Conservation (phyloP, 2,888 invertebrate genomes). For the Lysandra bellargus region DNA sequence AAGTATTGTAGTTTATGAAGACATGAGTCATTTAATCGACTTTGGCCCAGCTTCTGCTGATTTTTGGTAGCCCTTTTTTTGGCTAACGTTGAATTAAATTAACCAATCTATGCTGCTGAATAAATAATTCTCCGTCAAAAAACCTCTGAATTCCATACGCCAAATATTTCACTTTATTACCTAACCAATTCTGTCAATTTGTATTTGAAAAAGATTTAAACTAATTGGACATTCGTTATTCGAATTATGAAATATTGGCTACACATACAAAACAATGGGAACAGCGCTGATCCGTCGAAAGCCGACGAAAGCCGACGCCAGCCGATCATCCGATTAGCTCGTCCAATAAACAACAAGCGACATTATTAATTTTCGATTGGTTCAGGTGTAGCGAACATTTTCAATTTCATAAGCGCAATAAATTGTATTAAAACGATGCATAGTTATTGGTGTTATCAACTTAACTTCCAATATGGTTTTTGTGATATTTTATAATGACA, state of each 20-base stretch:
- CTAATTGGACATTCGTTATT: constrained; percentile 17
- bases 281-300: constrained; percentile 54
- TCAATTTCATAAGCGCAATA: constrained; percentile 11
- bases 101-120: background rate
- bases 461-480: background rate
- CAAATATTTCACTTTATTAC: background rate
- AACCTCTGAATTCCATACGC: background rate
- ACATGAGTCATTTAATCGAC: background rate
- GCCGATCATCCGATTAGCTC: constrained; percentile 63
- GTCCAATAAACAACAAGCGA: constrained; percentile 61
- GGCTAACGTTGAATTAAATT: background rate
- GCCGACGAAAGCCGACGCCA: constrained; percentile 56
- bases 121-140: background rate
- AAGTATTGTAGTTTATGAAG: background rate
- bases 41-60: background rate
- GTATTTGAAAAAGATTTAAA: constrained; percentile 9
- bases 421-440: background rate
- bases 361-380: constrained; percentile 71
- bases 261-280: constrained; percentile 47
- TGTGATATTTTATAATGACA: background rate
- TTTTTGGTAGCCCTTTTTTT: background rate
- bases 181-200: background rate
- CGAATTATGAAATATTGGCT: constrained; percentile 30
- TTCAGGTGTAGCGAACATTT: constrained; percentile 52
- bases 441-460: background rate